phyloP scores from a whole-genome alignment of 2,113 vertebrate genomes.

The Ameiurus melas region DNA sequence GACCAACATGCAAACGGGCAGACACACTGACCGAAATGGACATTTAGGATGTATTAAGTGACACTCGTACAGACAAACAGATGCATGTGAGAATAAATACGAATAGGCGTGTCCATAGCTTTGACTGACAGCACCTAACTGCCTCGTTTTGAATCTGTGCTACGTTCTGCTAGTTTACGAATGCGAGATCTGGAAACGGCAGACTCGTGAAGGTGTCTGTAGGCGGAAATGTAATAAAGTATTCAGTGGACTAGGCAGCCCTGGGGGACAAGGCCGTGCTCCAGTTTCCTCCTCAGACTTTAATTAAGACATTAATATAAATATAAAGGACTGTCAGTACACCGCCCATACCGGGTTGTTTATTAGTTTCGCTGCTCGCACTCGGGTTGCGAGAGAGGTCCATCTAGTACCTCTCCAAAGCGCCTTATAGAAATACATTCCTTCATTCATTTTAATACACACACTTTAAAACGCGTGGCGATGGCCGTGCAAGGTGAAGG shows the following conservation, averaged over 20 bases:
- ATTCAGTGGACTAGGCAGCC: constrained; percentile 13
- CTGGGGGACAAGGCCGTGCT: not conserved
- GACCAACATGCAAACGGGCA: not conserved
- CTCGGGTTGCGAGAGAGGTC: constrained; percentile 33
- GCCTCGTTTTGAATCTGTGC: not conserved
- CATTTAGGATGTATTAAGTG: not conserved
- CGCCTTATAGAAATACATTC: not conserved
- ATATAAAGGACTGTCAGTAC: constrained; percentile 44
- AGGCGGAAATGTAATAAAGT: not conserved
- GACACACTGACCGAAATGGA: not conserved
- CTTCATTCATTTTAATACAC: not conserved
- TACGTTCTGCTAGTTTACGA: not conserved
- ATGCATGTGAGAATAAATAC: not conserved
- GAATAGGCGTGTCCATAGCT: not conserved
- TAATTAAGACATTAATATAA: constrained; percentile 50
- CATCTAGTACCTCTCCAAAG: constrained; percentile 48
- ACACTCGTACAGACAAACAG: not conserved
- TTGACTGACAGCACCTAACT: not conserved
- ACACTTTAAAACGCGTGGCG: not conserved
- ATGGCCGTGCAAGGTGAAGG: no score
- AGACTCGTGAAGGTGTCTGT: not conserved
- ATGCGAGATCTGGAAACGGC: not conserved
- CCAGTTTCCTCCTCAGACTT: constrained; percentile 14
- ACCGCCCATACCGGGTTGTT: constrained; percentile 37
- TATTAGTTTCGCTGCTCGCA: constrained; percentile 44